A percentile compares a stretch with the other conserved stretches of the same genome.
Conservation (phyloP, 2,888 invertebrate genomes). For the Keiferia lycopersicella region DNA sequence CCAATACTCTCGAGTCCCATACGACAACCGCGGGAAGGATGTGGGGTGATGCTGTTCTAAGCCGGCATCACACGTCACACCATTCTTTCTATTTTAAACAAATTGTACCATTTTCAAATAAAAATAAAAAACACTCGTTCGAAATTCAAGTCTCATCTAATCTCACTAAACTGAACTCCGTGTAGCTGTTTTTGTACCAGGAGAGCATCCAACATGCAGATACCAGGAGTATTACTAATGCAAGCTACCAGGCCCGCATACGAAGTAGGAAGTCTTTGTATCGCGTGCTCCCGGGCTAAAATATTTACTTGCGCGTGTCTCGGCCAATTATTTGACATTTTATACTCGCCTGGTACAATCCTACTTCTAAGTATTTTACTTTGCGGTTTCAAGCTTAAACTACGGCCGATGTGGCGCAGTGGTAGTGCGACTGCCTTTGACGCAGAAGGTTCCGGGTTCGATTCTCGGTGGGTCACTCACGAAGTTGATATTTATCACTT, state of each 20-base stretch:
- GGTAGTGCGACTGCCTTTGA: no score
- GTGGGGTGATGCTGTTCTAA: no score
- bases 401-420: no score
- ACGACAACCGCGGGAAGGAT: no score
- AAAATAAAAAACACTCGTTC: neutral
- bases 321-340: conserved; percentile 42
- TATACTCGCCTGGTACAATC: conserved; percentile 2
- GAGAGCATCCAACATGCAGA: conserved; percentile 19
- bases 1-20: no score
- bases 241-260: conserved; percentile 37
- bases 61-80: no score
- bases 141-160: conserved; percentile 8
- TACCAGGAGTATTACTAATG: conserved; percentile 29
- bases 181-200: conserved; percentile 12
- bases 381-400: neutral
- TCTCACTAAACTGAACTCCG: conserved; percentile 1
- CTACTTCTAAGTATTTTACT: neutral
- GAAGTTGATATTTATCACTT: no score
- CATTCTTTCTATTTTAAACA: no score
- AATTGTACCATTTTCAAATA: neutral
- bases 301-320: conserved; percentile 37
- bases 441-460: no score
- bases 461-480: no score
- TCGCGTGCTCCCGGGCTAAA: conserved; percentile 45
- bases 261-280: conserved; percentile 37